Evolutionary conservation across 2,113 vertebrate species (phyloP).

Genomic region (Myxocyprinus asiaticus): DNA sequence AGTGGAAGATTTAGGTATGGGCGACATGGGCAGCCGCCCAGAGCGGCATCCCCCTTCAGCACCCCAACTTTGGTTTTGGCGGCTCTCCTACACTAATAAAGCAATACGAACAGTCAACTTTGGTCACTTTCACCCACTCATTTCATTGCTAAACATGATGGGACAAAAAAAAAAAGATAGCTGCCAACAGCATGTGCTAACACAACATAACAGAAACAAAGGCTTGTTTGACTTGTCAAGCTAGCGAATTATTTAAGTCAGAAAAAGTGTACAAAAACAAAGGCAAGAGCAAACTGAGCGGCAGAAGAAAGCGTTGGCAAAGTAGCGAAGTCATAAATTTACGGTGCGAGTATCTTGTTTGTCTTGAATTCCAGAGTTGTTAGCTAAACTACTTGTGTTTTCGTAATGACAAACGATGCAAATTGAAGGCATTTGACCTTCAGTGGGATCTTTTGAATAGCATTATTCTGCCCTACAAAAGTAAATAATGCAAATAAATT

Average conservation of each 20-base stretch:
- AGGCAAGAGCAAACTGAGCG: slow-evolving; percentile 24
- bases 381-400: slow-evolving; percentile 56
- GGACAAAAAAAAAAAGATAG: neutral
- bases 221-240: slow-evolving; percentile 35
- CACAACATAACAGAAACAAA: slow-evolving; percentile 28
- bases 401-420: slow-evolving; percentile 57
- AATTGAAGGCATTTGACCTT: slow-evolving; percentile 4
- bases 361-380: slow-evolving; percentile 62
- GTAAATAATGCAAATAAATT: slow-evolving; percentile 22
- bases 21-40: no score
- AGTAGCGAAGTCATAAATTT: slow-evolving; percentile 59
- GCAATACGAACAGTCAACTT: neutral
- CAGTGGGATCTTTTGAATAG: neutral
- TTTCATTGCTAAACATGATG: slow-evolving; percentile 18
- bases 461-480: slow-evolving; percentile 11
- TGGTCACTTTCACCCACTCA: slow-evolving; percentile 4
- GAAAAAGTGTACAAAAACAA: slow-evolving; percentile 39
- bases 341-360: slow-evolving; percentile 59
- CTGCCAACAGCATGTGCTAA: slow-evolving; percentile 39
- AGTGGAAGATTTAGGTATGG: no score
- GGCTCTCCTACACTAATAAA: slow-evolving; percentile 14
- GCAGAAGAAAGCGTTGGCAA: slow-evolving; percentile 11
- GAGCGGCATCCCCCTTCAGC: no score
- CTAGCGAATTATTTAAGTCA: slow-evolving; percentile 16
- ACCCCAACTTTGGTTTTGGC: slow-evolving; percentile 5